Conservation (phyloP, 2,888 invertebrate species). For the Crocallis elinguaria region DNA sequence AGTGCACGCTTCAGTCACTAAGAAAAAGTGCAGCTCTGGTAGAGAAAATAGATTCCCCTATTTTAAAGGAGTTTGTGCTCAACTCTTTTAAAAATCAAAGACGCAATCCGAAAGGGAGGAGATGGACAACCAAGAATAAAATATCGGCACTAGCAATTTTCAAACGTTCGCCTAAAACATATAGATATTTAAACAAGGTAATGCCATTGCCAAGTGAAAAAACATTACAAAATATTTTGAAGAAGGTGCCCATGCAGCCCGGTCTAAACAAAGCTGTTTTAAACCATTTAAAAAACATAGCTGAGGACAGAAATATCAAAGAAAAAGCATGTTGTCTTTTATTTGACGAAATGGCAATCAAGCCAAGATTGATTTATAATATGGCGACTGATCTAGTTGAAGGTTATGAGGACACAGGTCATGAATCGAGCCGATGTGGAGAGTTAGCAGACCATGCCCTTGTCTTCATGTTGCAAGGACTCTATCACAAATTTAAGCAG, state of each 20-base stretch:
- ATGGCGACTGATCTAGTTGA: not conserved
- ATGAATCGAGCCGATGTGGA: too few relatives aligned
- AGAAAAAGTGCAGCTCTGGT: not conserved
- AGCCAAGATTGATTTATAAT: not conserved
- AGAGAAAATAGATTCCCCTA: not conserved
- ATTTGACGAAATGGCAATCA: conserved; percentile 1
- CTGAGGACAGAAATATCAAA: not conserved
- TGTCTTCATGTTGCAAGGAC: not conserved
- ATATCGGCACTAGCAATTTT: not conserved
- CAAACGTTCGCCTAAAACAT: not conserved
- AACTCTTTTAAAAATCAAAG: not conserved
- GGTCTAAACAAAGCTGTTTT: too few relatives aligned
- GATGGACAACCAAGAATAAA: not conserved
- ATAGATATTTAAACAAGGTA: not conserved
- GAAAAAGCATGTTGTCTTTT: too few relatives aligned
- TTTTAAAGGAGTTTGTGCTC: not conserved
- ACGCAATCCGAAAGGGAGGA: not conserved
- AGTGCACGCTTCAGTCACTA: too few relatives aligned
- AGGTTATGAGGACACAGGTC: not conserved
- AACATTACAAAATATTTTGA: not conserved
- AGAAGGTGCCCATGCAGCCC: not conserved
- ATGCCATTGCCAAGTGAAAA: not conserved
- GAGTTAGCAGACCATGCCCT: not conserved
- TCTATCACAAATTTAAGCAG: not conserved
- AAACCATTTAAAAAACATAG: too few relatives aligned